Base-by-base conservation (phyloP, 2,888 invertebrate species). In the Tetramorium bicarinatum region DNA sequence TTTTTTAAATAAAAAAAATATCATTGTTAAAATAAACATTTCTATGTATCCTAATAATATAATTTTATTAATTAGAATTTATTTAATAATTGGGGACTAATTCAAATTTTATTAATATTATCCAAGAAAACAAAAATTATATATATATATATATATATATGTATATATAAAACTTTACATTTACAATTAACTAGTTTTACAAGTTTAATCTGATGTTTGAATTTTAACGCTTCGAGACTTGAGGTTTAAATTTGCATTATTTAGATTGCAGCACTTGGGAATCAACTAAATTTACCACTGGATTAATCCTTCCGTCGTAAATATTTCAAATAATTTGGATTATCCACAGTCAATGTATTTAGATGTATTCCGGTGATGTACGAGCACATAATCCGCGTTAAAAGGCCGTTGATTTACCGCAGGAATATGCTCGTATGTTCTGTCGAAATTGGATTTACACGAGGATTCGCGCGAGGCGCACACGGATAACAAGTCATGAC, bases 341-440 rank as follows among this genome's bases (percentile, higher is more conserved):
- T 72, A 59, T 72, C 15, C n/a, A 49, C 34, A 47, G 18, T 72
- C 47, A 34, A 44, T 61, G 59, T 59, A 72, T 72, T 72, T 80
- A 59, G 25, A 72, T 49, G 18, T 71, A 59, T 79, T 79, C 56
- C 21, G 8, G 25, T n/a, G 21, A 76, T 64, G 75, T 44, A 25
- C n/a, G 54, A 54, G 21, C 29, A n/a, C n/a, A 59, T 80, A 80
- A 71, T 59, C 21, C 59, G 34, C 44, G 59, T 59, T 79, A 79
- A 80, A 80, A 72, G 59, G 59, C 79, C 72, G 13, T 80, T 80
- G 72, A 80, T 80, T 72, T 47, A 49, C 47, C 79, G 38, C 47
- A 52, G 25, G 34, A 80, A 79, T 71, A 72, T 49, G 21, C 38
- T 25, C 38, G 21, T 47, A 47, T 47, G 38, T 38, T 56, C 59